Conservation (phyloP, 2,113 vertebrate species). For the Psilopsiagon aymara region DNA sequence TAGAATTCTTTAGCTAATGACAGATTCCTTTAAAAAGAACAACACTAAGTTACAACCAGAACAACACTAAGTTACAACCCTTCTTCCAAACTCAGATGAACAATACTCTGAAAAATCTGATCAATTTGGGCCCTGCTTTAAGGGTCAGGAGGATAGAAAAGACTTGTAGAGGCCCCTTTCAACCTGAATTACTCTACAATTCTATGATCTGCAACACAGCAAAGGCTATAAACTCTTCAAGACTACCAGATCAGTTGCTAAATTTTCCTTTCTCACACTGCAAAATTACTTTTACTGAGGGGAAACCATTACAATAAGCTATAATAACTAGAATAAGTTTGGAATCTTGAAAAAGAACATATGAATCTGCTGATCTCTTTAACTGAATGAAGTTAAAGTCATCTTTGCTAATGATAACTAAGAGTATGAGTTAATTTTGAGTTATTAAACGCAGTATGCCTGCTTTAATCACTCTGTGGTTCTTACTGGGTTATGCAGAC, state of each 20-base stretch:
- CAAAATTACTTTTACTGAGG: neutral
- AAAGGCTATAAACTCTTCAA: neutral
- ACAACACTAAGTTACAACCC: neutral
- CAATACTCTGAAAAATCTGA: neutral
- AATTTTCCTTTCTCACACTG: neutral
- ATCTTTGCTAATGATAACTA: neutral
- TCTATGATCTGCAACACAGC: neutral
- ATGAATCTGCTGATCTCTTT: neutral
- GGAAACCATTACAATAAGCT: neutral
- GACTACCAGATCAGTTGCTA: neutral
- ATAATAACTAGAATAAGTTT: neutral
- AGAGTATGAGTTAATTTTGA: neutral
- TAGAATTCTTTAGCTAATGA: neutral
- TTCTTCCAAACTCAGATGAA: neutral
- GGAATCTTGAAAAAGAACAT: neutral
- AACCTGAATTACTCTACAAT: neutral
- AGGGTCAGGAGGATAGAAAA: neutral
- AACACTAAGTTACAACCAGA: neutral
- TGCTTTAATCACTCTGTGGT: neutral
- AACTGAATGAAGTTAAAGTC: neutral
- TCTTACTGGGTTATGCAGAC: neutral
- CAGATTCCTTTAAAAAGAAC: neutral
- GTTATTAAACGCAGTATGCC: neutral
- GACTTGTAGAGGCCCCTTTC: neutral
- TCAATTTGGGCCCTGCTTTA: neutral